phyloP scores from a whole-genome alignment of 2,797 vertebrate genomes.

The Periophthalmus magnuspinnatus region DNA sequence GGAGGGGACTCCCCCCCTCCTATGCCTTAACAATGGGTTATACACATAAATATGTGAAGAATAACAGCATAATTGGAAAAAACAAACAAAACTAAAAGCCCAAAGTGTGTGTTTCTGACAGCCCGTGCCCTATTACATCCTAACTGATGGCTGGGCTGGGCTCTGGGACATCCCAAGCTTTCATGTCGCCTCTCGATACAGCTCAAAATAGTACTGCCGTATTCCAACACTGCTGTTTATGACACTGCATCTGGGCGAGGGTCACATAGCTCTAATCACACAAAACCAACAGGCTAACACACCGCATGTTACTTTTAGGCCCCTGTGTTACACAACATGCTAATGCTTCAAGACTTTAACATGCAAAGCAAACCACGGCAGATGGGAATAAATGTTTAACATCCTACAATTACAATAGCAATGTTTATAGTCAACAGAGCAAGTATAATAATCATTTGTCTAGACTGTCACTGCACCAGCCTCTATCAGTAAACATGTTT shows the following conservation, averaged over 20 bases:
- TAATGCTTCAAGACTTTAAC: constrained; percentile 3
- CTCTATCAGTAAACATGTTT: background rate
- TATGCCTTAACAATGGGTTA: background rate
- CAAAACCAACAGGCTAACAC: constrained; percentile 57
- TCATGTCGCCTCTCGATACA: constrained; percentile 11
- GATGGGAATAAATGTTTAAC: background rate
- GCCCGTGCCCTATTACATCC: constrained; percentile 36
- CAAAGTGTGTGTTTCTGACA: constrained; percentile 31
- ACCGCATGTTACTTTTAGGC: constrained; percentile 10
- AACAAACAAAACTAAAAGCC: background rate
- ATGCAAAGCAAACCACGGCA: background rate
- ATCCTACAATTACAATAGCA: background rate
- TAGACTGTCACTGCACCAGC: background rate
- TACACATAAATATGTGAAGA: background rate
- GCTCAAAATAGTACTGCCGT: constrained; percentile 57
- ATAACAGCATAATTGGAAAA: background rate
- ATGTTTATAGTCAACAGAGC: background rate
- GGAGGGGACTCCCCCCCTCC: too few species aligned
- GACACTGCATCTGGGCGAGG: constrained; percentile 39
- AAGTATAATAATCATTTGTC: background rate
- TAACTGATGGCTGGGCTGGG: constrained; percentile 55
- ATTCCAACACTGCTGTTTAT: constrained; percentile 52
- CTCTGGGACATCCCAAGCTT: constrained; percentile 49
- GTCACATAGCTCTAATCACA: constrained; percentile 52
- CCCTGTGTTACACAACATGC: constrained; percentile 2